Conservation (phyloP, 30 jellyfish, hydroid and myxozoan species). For the Aurelia aurita complex sp. Pacific region DNA sequence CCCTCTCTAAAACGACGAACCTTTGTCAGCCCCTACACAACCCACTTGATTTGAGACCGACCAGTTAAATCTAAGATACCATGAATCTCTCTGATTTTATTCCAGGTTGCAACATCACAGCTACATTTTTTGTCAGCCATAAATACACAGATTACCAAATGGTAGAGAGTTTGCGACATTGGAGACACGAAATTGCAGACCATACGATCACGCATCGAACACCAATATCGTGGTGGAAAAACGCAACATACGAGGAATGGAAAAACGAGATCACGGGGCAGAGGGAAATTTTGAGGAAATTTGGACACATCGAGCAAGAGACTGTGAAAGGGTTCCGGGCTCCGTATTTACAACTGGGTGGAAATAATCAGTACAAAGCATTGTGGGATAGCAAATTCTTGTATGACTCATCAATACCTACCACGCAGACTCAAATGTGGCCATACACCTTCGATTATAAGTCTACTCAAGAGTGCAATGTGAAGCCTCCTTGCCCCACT, state of each 20-base stretch:
- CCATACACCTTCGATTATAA: slow-evolving; percentile 85
- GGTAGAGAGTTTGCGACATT: slow-evolving; percentile 39
- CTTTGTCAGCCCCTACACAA: too few relatives aligned
- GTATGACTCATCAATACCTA: slow-evolving; percentile 81
- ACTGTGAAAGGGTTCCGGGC: slow-evolving; percentile 77
- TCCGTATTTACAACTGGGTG: slow-evolving; percentile 77
- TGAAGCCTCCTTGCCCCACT: slow-evolving; percentile 87
- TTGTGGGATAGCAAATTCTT: slow-evolving; percentile 31
- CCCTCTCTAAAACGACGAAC: too few relatives aligned
- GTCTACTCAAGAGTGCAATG: slow-evolving; percentile 59
- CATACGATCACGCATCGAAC: slow-evolving; percentile 78
- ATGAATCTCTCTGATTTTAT: too few relatives aligned
- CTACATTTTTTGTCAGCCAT: slow-evolving; percentile 82
- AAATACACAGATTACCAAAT: slow-evolving; percentile 62
- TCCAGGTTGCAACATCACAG: slow-evolving; percentile 84
- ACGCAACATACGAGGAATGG: slow-evolving; percentile 78
- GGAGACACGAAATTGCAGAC: slow-evolving; percentile 94
- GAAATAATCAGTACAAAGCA: slow-evolving; percentile 63
- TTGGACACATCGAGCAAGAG: slow-evolving; percentile 26
- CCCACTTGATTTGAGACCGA: too few relatives aligned
- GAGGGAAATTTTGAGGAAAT: slow-evolving; percentile 34
- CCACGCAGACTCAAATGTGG: slow-evolving; percentile 65
- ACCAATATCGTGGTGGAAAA: slow-evolving; percentile 81
- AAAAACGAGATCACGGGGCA: slow-evolving; percentile 66
- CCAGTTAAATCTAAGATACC: too few relatives aligned